A percentile compares a stretch with the other conserved stretches of the same genome.
These are phyloP conservation scores for Dryocosmus kuriphilus DNA, from an alignment of 2,888 invertebrate species.

Conservation along the genomic window DNA sequence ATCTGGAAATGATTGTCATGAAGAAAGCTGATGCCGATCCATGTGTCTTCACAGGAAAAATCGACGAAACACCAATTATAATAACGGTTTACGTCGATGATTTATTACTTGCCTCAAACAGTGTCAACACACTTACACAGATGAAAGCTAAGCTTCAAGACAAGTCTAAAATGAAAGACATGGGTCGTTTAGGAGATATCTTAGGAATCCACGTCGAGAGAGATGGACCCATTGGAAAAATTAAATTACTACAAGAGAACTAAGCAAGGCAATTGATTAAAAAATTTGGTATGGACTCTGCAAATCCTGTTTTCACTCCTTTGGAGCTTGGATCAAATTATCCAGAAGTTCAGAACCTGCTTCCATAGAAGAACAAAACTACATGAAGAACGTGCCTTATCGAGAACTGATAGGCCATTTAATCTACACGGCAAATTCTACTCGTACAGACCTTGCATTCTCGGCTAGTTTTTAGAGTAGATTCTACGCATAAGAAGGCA, in stretches of 20 bases:
- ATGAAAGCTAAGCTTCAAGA: too few relatives aligned
- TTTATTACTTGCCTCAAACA: conserved; percentile 45
- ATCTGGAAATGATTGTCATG: conserved; percentile 24
- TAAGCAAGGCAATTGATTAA: conserved; percentile 49
- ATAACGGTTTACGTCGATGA: conserved; percentile 51
- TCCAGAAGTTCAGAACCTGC: conserved; percentile 32
- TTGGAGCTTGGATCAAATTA: conserved; percentile 48
- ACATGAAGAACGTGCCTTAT: conserved; percentile 50
- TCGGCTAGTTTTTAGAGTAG: conserved; percentile 48
- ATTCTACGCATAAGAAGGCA: conserved; percentile 38
- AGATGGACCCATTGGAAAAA: conserved; percentile 43
- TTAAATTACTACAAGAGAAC: conserved; percentile 51
- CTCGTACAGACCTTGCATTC: conserved; percentile 51
- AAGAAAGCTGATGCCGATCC: conserved; percentile 44
- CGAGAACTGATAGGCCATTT: conserved; percentile 49
- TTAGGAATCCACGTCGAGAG: conserved; percentile 50
- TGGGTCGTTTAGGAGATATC: not conserved
- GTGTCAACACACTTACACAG: conserved; percentile 26
- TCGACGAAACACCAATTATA: too few relatives aligned
- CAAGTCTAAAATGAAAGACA: conserved; percentile 49
- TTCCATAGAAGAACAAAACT: conserved; percentile 39
- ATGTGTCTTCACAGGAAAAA: too few relatives aligned
- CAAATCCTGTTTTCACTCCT: conserved; percentile 49
- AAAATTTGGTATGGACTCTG: conserved; percentile 55
- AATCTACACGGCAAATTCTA: conserved; percentile 51